Evolutionary conservation across 2,797 vertebrate species (phyloP).

Genomic region (Champsocephalus esox): DNA sequence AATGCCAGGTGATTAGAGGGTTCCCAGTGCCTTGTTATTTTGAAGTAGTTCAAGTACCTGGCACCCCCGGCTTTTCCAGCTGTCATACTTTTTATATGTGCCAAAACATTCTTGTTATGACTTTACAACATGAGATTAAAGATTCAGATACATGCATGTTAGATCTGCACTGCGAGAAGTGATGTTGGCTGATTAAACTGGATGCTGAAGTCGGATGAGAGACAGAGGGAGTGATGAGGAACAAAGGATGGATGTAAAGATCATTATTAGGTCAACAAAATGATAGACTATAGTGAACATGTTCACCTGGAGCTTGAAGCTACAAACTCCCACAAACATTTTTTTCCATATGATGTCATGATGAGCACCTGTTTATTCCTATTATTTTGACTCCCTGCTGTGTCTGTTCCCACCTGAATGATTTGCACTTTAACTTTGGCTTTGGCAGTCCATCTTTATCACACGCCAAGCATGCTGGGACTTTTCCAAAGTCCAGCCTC

Average conservation of each 20-base stretch:
- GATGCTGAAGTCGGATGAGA: constrained; percentile 14
- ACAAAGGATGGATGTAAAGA: constrained; percentile 40
- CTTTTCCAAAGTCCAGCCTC: constrained; percentile 51
- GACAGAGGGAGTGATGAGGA: constrained; percentile 17
- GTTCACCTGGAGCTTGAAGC: constrained; percentile 45
- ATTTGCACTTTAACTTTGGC: constrained; percentile 46
- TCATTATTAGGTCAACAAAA: constrained; percentile 51
- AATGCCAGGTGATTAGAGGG: constrained; percentile 74
- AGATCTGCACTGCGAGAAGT: constrained; percentile 1
- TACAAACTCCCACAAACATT: constrained; percentile 14
- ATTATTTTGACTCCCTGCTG: constrained; percentile 11
- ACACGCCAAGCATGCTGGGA: constrained; percentile 40
- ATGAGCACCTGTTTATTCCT: constrained; percentile 26
- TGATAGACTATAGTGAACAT: constrained; percentile 41
- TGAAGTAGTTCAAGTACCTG: constrained; percentile 40
- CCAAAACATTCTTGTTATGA: constrained; percentile 31
- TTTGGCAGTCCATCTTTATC: constrained; percentile 42
- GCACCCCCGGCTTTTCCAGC: constrained; percentile 56
- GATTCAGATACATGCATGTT: background rate
- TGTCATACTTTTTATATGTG: constrained; percentile 48
- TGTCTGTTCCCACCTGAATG: constrained; percentile 55
- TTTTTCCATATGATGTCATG: background rate
- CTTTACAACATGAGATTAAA: constrained; percentile 16
- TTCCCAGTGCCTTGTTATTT: constrained; percentile 67
- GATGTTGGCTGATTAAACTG: constrained; percentile 7